Conservation (phyloP, 2,797 vertebrate genomes). For the Phaenicophaeus curvirostris region DNA sequence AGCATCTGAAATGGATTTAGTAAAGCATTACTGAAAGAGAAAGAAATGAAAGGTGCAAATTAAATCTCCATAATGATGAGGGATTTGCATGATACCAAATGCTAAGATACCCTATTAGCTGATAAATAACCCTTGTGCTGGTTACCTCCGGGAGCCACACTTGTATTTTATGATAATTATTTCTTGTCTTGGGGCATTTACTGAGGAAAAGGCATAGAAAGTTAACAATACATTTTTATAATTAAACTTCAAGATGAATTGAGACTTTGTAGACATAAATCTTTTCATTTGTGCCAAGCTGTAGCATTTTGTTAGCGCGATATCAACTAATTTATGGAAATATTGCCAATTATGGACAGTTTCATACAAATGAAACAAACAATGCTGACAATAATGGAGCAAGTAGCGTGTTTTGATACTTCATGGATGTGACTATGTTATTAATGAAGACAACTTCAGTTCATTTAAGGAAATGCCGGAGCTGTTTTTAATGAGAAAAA, state of each 20-base stretch:
- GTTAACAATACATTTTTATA: constrained; percentile 53
- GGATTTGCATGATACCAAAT: constrained; percentile 56
- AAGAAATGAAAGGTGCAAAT: constrained; percentile 64
- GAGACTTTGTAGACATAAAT: constrained; percentile 3
- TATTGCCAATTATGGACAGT: constrained; percentile 11
- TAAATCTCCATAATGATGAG: constrained; percentile 58
- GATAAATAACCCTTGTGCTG: constrained; percentile 57
- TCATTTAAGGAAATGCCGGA: neutral
- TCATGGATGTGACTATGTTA: neutral
- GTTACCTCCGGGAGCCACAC: constrained; percentile 29
- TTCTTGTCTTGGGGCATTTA: constrained; percentile 55
- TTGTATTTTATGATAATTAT: constrained; percentile 63
- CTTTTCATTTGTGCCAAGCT: constrained; percentile 22
- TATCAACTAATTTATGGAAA: constrained; percentile 37
- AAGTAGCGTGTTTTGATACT: neutral
- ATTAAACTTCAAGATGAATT: constrained; percentile 62
- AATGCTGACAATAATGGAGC: neutral
- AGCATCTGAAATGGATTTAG: constrained; percentile 32
- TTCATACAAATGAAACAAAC: neutral
- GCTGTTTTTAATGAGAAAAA: neutral
- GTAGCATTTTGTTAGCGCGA: neutral
- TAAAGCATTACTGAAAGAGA: constrained; percentile 10
- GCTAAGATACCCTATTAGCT: constrained; percentile 49
- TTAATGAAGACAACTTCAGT: neutral
- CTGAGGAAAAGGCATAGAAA: constrained; percentile 46